A percentile compares a stretch with the other conserved stretches of the same genome.
phyloP scores from a whole-genome alignment of 2,888 invertebrate species.

The Noctua fimbriata region DNA sequence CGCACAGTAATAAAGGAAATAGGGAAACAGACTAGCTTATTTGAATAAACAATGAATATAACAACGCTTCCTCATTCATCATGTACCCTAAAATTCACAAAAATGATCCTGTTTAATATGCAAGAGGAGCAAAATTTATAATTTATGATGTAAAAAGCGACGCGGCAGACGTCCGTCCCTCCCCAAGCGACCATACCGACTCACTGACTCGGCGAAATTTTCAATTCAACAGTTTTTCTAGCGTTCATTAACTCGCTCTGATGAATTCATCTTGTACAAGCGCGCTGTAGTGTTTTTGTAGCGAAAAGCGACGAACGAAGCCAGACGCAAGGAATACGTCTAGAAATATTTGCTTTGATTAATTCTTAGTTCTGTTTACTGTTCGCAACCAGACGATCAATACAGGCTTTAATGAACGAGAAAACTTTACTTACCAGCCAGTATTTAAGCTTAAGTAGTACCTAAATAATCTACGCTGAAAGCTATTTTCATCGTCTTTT shows the following conservation, averaged over 20 bases:
- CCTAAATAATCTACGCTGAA: constrained; percentile 30
- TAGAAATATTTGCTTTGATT: constrained; percentile 30
- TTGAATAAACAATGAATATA: constrained; percentile 44
- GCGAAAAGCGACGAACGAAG: neutral
- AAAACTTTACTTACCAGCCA: constrained; percentile 8
- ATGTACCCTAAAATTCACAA: constrained; percentile 33
- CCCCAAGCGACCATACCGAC: constrained; percentile 33
- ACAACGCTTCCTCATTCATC: constrained; percentile 27
- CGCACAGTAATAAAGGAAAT: constrained; percentile 4
- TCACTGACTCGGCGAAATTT: constrained; percentile 63
- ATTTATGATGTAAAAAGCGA: constrained; percentile 46
- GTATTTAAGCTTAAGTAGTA: constrained; percentile 28
- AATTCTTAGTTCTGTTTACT: constrained; percentile 26
- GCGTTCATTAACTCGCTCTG: constrained; percentile 50
- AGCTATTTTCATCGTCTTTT: constrained; percentile 29
- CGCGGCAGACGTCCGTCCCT: constrained; percentile 31
- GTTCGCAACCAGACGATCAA: constrained; percentile 21
- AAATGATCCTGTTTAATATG: constrained; percentile 49
- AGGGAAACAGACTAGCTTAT: constrained; percentile 23
- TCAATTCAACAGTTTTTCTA: constrained; percentile 59
- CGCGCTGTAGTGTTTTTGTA: constrained; percentile 40
- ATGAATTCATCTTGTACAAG: constrained; percentile 42
- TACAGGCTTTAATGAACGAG: neutral
- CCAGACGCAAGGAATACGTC: constrained; percentile 1
- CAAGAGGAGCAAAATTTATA: constrained; percentile 50